Base-by-base conservation (phyloP, 2,113 vertebrate genomes). In the Cariama cristata region DNA sequence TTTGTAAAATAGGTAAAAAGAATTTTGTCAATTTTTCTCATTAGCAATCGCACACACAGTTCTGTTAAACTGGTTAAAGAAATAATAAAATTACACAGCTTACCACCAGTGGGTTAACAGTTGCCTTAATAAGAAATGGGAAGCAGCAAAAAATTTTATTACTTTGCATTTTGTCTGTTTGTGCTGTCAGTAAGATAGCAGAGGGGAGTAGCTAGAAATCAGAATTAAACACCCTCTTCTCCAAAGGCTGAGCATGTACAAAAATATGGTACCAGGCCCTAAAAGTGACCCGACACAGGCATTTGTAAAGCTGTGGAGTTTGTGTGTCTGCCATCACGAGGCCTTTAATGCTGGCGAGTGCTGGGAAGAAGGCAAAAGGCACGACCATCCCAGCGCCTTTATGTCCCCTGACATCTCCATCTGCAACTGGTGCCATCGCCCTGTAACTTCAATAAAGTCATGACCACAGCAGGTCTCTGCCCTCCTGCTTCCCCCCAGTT, bases 401-500 rank as follows among this genome's bases (percentile, higher is more conserved):
- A 12, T 18, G 10, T n/a, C 21, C 23, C 47, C 60, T 52, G 62
- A 52, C 20, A 52, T 40, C 80, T 75, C 21, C 11, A 6, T 6
- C 53, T 53, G n/a, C 32, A 79, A 17, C 14, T 20, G 38, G 33
- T n/a, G 49, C 56, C 11, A 2, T 45, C 58, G 38, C 40, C 24
- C 33, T 49, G 27, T 59, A 38, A 52, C 28, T n/a, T 71, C 85
- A 73, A 22, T 24, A 49, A 82, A 64, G 33, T 19, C 24, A 20
- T 0, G 0, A 33, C 18, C 40, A 64, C 16, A 27, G 2, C 3
- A 35, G 4, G 14, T 30, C 12, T 81, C 30, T 68, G 22, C 11
- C 24, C 11, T 90, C 52, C 79, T 76, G 26, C 53, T 83, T 33
- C 30, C 30, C 27, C 18, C 23, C 1, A 0, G 13, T 24, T 64